phyloP scores from a whole-genome alignment of 2,113 vertebrate genomes.

The Elanus axillaris region DNA sequence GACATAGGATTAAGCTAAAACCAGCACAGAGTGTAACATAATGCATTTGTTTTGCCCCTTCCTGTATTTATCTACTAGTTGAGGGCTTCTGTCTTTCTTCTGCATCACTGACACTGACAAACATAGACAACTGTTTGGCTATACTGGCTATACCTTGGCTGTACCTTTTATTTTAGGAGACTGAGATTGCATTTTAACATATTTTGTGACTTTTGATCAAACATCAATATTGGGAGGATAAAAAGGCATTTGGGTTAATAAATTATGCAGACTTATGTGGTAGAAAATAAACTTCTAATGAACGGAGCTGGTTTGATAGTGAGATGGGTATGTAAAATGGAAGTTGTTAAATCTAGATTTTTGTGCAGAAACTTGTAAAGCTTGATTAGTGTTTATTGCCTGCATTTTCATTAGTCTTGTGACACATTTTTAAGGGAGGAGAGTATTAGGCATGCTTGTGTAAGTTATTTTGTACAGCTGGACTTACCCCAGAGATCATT shows the following conservation, averaged over 20 bases:
- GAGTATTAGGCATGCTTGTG: neutral
- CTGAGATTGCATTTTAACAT: neutral
- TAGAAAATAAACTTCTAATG: neutral
- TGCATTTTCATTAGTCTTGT: neutral
- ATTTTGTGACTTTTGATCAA: neutral
- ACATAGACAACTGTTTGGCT: neutral
- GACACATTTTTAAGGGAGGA: neutral
- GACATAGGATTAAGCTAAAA: neutral
- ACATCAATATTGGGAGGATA: neutral
- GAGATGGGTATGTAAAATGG: neutral
- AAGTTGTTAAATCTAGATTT: neutral
- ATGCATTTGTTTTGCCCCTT: neutral
- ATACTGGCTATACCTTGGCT: neutral
- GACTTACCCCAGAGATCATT: neutral
- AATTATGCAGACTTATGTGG: neutral
- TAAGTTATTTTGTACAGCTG: neutral
- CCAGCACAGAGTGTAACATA: neutral
- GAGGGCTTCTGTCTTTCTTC: neutral
- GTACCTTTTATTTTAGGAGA: neutral
- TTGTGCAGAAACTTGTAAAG: neutral
- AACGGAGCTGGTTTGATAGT: rapidly evolving
- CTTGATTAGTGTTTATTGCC: neutral
- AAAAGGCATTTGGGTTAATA: neutral
- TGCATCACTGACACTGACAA: neutral
- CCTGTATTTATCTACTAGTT: neutral